Base-by-base conservation (phyloP, 2,888 invertebrate species). In the Nephrotoma guestfalica region DNA sequence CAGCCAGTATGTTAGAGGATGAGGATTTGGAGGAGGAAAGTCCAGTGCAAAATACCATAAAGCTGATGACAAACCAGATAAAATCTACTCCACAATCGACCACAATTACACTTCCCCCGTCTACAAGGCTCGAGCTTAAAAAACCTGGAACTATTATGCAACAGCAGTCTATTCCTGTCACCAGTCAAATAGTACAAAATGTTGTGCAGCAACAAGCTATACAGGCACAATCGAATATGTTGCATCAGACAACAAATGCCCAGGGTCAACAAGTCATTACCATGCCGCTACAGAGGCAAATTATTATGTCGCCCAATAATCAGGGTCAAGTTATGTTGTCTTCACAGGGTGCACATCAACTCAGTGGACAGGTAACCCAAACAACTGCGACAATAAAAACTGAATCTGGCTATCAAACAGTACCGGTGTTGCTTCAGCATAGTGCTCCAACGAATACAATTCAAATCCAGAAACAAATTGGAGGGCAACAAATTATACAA, bases 1-100 rank as follows among this genome's bases (percentile, higher is more conserved):
- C 96, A 0, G 97, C 96, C 0, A 96, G 96, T 47, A 96, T 96
- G 86, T 92, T 97, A 18, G 96, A 96, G 89, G 97, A 96, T 89
- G 97, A 96, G 90, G 96, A 96, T 47, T 87, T 91, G 87, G 91
- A 91, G 43, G 91, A 91, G 86, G 90, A 87, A 41, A 83, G 13
- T 42, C 11, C 9, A 7, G 30, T 30, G 30, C 30, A 30, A 3
- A 42, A 84, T n/a, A 84, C 42, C 4, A 84, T 84, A 41, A 71
- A 71, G 9, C 30, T 71, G 71, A 11, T 71, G 9, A 71, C 71
- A 71, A 71, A 30, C 30, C 71, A 71, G 71, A 41, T 84, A 6
- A 84, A 84, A 41, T 42, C 84, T 6, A 41, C n/a, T n/a, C 41
- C 41, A n/a, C 84, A 84, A 11, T 41, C 42, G n/a, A 41, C 41